phyloP scores from a whole-genome alignment of 1,140 invertebrate species.

The Orchestia grillus region DNA sequence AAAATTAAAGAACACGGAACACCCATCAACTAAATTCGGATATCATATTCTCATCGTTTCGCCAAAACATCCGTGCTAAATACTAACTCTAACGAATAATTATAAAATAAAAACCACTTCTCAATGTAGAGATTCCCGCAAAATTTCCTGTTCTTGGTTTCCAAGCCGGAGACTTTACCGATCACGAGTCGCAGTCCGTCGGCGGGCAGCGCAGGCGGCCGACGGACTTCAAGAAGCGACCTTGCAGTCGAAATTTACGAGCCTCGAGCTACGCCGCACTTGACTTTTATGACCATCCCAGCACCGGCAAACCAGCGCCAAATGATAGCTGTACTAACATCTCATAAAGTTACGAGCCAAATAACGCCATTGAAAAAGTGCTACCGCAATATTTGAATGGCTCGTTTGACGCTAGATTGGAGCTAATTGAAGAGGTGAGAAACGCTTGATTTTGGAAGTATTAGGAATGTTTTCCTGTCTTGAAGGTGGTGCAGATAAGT shows the following conservation, averaged over 20 bases:
- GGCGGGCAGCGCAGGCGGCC: constrained; percentile 7
- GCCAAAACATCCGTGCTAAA: no score
- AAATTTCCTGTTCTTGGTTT: not conserved
- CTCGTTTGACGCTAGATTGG: constrained; percentile 45
- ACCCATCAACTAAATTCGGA: not conserved
- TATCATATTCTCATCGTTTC: not conserved
- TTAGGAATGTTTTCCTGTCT: not conserved
- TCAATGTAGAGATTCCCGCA: no score
- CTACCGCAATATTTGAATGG: constrained; percentile 48
- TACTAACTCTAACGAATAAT: no score
- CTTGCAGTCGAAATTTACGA: constrained; percentile 48
- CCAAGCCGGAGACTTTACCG: not conserved
- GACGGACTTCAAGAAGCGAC: not conserved
- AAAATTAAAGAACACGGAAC: no score
- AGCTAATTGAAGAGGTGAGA: constrained; percentile 27
- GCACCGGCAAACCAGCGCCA: constrained; percentile 51
- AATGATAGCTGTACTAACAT: constrained; percentile 56
- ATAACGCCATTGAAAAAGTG: constrained; percentile 49
- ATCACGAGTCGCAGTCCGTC: not conserved
- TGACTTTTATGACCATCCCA: constrained; percentile 52
- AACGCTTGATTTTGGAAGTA: not conserved
- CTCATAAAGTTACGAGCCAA: constrained; percentile 56
- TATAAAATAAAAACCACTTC: no score
- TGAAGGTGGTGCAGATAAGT: not conserved
- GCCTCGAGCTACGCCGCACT: constrained; percentile 40